phyloP scores from a whole-genome alignment of 1,140 invertebrate species.

The Trissolcus basalis region DNA sequence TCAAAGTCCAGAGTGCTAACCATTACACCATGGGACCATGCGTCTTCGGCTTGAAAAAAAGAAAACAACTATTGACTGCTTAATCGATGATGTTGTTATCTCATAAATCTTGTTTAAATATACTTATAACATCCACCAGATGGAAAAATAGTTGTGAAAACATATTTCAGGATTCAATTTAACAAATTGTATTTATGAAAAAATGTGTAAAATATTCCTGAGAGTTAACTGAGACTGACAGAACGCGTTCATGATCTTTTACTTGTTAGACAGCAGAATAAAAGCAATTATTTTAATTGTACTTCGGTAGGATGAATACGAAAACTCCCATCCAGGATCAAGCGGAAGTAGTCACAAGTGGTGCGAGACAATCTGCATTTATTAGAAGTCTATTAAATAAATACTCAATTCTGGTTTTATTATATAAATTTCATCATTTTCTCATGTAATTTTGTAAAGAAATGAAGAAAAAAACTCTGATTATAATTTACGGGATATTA shows the following conservation, averaged over 20 bases:
- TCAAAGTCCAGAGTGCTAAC: constrained; percentile 84
- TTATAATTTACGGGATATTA: no score
- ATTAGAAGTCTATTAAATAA: constrained; percentile 56
- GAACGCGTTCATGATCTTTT: constrained; percentile 66
- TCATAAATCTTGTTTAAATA: no score
- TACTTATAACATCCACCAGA: no score
- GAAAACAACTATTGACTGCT: no score
- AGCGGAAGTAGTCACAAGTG: constrained; percentile 68
- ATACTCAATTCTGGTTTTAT: no score
- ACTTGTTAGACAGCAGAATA: constrained; percentile 70
- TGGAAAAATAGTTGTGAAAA: no score
- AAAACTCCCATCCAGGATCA: constrained; percentile 67
- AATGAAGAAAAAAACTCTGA: no score
- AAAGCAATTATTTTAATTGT: constrained; percentile 73
- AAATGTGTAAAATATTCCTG: constrained; percentile 27
- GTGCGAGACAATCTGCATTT: constrained; percentile 64
- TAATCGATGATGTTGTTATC: constrained; percentile 2
- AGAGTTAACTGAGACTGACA: constrained; percentile 50
- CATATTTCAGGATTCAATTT: constrained; percentile 25
- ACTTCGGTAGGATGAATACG: constrained; percentile 66
- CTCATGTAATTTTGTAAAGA: no score
- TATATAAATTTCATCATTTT: no score
- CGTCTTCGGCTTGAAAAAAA: no score
- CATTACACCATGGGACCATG: constrained; percentile 72
- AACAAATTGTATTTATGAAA: constrained; percentile 48